Evolutionary conservation across 2,888 invertebrate species (phyloP), one percentile per base, ranked within the genome.

Genomic region (Sinhomidia bicolor): DNA sequence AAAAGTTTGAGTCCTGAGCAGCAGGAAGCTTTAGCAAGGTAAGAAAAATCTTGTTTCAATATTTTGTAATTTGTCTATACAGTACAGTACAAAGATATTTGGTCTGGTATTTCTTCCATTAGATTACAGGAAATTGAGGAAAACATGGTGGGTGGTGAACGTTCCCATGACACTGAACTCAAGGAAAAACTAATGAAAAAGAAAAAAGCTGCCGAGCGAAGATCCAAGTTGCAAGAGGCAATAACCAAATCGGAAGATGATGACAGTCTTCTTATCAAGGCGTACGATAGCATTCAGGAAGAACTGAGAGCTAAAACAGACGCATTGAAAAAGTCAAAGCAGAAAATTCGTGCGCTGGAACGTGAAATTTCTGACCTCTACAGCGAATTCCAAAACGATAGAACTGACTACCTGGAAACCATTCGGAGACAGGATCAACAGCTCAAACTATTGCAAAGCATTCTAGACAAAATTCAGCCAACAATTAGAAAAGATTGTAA

Each of bases 371-470:
- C 94, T 5, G 97, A 97, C 93, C 94, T 97, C 1, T 96, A 97
- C 92, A 95, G 96, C 10, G 97, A 97, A 94, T 97, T 97, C 93
- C 96, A 97, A 93, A 94, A 95, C 83, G 97, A 97, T 93, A 94
- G 97, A 1, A 95, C 96, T n/a, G 97, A 97, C 93, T 97, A 97
- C 93, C 93, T 97, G 90, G 97, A 97, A 93, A 96, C 97, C 0
- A 97, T 97, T 44, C 94, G 97, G 20, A 95, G 95, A 91, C 96
- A 97, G 92, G 96, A 96, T 85, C 95, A 95, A 90, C 95, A 96
- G 92, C 93, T 96, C 26, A 96, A 96, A 93, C 94, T 97, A 62
- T 93, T 96, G 90, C 95, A 95, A 84, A 95, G 95, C 92, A 94
- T 96, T n/a, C 93, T 95, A 2, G 95, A 95, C 36, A 95, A 95